Evolutionary conservation across 2,113 vertebrate genomes (phyloP), one percentile per base, ranked within the genome.

Genomic region (Tragelaphus scriptus): DNA sequence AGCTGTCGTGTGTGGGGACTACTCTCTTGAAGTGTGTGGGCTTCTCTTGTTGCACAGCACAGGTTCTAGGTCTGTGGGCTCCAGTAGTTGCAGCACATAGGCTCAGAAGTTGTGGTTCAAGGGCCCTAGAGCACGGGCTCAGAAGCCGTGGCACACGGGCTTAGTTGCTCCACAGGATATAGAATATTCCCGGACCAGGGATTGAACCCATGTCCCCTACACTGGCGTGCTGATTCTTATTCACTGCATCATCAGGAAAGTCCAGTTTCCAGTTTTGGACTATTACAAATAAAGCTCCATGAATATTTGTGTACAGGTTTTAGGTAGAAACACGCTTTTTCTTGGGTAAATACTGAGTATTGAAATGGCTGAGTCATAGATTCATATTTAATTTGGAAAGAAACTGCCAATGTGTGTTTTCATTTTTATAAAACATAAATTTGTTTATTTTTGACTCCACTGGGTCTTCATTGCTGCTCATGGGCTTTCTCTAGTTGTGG

Each of bases 311-410:
- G 75, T 49, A 79, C 44, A 79, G 25, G 75, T 79, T 79, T 79
- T 77, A 26, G 36, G 36, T 44, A 44, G 71, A 77, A 77, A 26
- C 75, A 47, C 26, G 71, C 71, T 25, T 79, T 79, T 79, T 79
- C 14, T 79, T 79, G 44, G 44, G 25, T 79, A 79, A 79, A 79
- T 28, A 79, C 44, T 79, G 13, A 79, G 40, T 26, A 8, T 28
- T 1, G 1, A 28, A 79, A 47, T 92, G 85, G 3, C 26, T 71
- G 5, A 36, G 32, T 68, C 51, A 14, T 81, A 32, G n/a, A 47
- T 91, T 25, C 61, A 91, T 80, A 25, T 87, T 88, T 92, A 88
- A 81, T 59, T 59, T 87, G 58, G 65, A 92, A 92, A 81, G 84
- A 88, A 95, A 91, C 56, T 91, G 61, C 10, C 32, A 86, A 79